phyloP scores from a whole-genome alignment of 2,888 invertebrate species.

The Polydrusus tereticollis region DNA sequence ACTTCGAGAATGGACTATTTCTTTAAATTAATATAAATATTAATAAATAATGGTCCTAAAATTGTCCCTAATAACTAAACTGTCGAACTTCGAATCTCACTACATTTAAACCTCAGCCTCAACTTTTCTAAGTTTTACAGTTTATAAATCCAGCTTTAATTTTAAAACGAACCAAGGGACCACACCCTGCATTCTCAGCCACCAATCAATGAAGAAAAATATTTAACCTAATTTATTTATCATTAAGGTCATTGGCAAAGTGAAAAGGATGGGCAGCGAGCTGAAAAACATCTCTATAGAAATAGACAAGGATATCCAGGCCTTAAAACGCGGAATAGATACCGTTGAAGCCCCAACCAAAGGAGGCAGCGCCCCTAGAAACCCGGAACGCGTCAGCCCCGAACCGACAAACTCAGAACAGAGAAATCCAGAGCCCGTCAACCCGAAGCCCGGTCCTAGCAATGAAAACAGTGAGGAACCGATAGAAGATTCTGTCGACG shows the following conservation, averaged over 20 bases:
- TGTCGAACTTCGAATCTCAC: too few relatives aligned
- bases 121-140: too few relatives aligned
- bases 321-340: constrained; percentile 37
- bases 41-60: too few relatives aligned
- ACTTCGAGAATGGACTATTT: too few relatives aligned
- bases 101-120: too few relatives aligned
- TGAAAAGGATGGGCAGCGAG: constrained; percentile 55
- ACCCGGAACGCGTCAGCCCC: too few relatives aligned
- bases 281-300: constrained; percentile 55
- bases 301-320: constrained; percentile 53
- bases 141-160: too few relatives aligned
- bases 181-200: too few relatives aligned
- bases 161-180: too few relatives aligned
- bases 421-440: not conserved
- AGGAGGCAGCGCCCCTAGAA: not conserved
- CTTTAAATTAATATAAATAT: too few relatives aligned
- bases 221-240: not conserved
- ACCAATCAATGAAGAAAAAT: too few relatives aligned
- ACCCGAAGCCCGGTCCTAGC: constrained; percentile 13
- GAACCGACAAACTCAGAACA: not conserved
- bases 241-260: constrained; percentile 49
- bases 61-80: too few relatives aligned
- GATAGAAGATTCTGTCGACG: constrained; percentile 20
- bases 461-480: constrained; percentile 9
- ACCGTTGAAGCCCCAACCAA: constrained; percentile 30